These are phyloP conservation scores for Naja naja DNA, from an alignment of 2,113 vertebrate species.

Conservation along the genomic window DNA sequence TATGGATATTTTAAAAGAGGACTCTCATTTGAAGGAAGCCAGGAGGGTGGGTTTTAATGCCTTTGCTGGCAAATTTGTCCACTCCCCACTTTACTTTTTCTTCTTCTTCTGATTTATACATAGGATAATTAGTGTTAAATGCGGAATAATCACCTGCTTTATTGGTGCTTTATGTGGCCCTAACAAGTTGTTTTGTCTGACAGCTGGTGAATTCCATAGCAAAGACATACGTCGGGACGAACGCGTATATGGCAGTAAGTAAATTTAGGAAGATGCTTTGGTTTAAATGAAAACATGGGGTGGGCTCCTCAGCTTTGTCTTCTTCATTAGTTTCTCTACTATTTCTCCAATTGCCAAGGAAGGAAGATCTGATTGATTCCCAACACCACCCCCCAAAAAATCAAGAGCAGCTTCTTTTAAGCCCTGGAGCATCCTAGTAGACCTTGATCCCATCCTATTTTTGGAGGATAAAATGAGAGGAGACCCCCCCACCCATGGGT, in stretches of 20 bases:
- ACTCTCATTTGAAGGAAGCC: conserved; percentile 58
- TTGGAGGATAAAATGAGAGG: background rate
- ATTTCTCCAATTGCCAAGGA: background rate
- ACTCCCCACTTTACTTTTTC: conserved; percentile 66
- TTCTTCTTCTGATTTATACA: conserved; percentile 75
- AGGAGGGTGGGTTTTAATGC: conserved; percentile 77
- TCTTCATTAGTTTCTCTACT: background rate
- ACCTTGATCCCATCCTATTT: background rate
- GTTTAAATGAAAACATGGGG: background rate
- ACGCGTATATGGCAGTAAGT: conserved; percentile 99
- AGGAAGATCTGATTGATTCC: background rate
- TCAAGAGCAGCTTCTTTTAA: background rate
- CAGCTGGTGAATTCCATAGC: conserved; percentile 99
- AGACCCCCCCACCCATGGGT: background rate
- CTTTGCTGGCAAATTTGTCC: conserved; percentile 72
- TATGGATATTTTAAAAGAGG: conserved; percentile 70
- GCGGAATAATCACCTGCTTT: conserved; percentile 86
- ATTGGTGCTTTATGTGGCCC: conserved; percentile 80
- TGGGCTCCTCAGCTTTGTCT: background rate
- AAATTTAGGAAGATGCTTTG: conserved; percentile 57
- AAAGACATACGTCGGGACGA: conserved; percentile 99
- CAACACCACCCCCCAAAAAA: background rate
- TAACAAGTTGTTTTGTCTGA: conserved; percentile 79
- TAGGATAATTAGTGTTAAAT: conserved; percentile 77
- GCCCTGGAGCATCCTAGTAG: background rate